A percentile compares a stretch with the other conserved stretches of the same genome.
These are phyloP conservation scores for Sebastes ruberrimus DNA, from an alignment of 2,797 vertebrate species.

Conservation along the genomic window DNA sequence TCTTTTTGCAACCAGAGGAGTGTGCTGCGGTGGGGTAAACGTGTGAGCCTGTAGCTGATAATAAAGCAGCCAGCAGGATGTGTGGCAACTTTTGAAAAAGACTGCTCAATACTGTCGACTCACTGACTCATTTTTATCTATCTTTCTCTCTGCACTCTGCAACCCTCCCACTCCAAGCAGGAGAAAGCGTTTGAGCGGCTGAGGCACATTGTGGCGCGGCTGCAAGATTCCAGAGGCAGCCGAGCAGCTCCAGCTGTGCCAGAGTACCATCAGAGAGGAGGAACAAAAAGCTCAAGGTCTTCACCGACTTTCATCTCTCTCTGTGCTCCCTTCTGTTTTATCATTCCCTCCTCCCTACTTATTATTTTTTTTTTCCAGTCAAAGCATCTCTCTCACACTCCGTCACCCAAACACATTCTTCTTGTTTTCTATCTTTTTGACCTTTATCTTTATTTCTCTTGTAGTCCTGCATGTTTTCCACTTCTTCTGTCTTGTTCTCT, in stretches of 20 bases:
- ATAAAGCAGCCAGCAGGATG: not conserved
- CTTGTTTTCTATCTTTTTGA: slow-evolving; percentile 41
- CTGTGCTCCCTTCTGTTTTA: slow-evolving; percentile 21
- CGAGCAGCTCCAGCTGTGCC: slow-evolving; percentile 86
- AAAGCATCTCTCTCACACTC: slow-evolving; percentile 19
- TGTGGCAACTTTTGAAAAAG: slow-evolving; percentile 2
- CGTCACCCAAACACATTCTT: slow-evolving; percentile 13
- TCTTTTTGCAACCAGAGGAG: not conserved
- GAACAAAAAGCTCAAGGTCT: slow-evolving; percentile 89
- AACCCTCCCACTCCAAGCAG: slow-evolving; percentile 63
- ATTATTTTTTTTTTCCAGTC: not conserved
- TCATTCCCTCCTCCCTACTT: slow-evolving; percentile 10
- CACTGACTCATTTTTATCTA: slow-evolving; percentile 4
- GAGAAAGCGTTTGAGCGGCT: slow-evolving; percentile 85
- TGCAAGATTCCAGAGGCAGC: slow-evolving; percentile 58
- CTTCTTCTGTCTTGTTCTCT: slow-evolving; percentile 12
- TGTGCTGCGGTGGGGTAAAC: not conserved
- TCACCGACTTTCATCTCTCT: slow-evolving; percentile 51
- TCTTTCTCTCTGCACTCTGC: not conserved
- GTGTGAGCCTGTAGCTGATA: not conserved
- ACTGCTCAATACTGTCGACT: slow-evolving; percentile 68
- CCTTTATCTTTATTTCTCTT: slow-evolving; percentile 27
- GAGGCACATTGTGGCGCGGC: slow-evolving; percentile 76
- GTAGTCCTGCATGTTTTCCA: slow-evolving; percentile 15
- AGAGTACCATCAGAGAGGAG: slow-evolving; percentile 80